phyloP scores from a whole-genome alignment of 2,113 vertebrate species.

The Hippolais icterina region DNA sequence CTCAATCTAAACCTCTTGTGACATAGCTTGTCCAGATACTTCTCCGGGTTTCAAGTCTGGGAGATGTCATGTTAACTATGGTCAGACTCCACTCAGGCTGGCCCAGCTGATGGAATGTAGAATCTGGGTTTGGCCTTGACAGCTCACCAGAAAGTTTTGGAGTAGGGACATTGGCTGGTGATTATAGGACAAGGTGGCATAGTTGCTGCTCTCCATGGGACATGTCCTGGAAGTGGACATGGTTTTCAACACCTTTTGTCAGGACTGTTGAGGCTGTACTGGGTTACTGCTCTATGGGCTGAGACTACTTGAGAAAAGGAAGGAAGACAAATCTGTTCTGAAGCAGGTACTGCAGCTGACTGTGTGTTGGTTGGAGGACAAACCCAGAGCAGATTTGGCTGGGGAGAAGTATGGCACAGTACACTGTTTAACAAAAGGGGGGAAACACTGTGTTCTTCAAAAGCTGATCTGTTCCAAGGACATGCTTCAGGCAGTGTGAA shows the following conservation, averaged over 20 bases:
- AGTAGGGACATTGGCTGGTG: background rate
- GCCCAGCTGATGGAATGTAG: background rate
- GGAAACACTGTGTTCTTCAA: background rate
- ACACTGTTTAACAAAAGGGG: fast-evolving
- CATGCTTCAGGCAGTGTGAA: background rate
- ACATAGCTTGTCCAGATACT: background rate
- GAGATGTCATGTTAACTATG: background rate
- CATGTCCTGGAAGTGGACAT: background rate
- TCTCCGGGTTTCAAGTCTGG: background rate
- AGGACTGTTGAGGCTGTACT: background rate
- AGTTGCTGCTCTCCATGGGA: background rate
- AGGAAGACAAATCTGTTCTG: background rate
- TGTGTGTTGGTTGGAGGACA: background rate
- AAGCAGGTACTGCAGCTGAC: background rate
- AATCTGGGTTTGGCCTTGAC: background rate
- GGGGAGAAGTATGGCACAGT: background rate
- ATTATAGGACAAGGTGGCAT: background rate
- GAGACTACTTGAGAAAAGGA: background rate
- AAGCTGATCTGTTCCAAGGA: background rate
- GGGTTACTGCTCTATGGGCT: background rate
- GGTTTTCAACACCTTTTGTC: background rate
- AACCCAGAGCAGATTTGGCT: background rate
- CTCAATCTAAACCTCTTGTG: background rate
- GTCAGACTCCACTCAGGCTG: background rate
- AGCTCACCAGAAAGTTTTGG: background rate